Evolutionary conservation across 2,113 vertebrate genomes (phyloP), one percentile per base, ranked within the genome.

Genomic region (Monarcha castaneiventris): DNA sequence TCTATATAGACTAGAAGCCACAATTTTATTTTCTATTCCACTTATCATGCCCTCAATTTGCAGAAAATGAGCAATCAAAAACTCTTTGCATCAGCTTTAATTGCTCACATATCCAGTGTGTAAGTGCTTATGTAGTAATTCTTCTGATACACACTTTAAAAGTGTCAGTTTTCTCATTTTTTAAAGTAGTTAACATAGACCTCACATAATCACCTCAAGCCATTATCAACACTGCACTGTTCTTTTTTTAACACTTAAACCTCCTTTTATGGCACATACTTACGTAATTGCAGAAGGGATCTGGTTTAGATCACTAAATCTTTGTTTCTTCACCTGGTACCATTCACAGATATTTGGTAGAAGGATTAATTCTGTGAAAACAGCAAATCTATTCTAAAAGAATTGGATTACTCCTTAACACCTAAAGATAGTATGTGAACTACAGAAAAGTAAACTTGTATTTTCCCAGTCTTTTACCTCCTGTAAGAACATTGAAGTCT

Each of bases 41-140:
- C 83, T 96, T 97, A 89, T 85, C 91, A 78, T 86, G 81, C n/a
- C 61, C 97, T 97, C 87, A 96, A 58, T 93, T 94, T 97, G 86
- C 83, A 93, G 93, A 96, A 87, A 91, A 95, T 96, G 93, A 96
- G 75, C 89, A 92, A 96, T 96, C 94, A 97, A 89, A 95, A 97
- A 81, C 92, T 95, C 94, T 92, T 85, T 94, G 82, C 76, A 78
- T 88, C 48, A 68, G 59, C 58, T 97, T 96, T 97, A 97, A 96
- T 96, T 96, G 82, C 95, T 89, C 82, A 44, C 62, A 82, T 56
- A 92, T 67, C 66, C 39, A 85, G 8, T 13, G 22, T 51, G 51
- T 43, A 94, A 98, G 44, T 95, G 91, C 96, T 96, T 95, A 96
- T 67, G 74, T 8, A 64, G 84, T 86, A 87, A 95, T 96, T 97